A percentile compares a stretch with the other conserved stretches of the same genome.
phyloP scores from a whole-genome alignment of 2,888 invertebrate genomes.

The Thalpophila matura region DNA sequence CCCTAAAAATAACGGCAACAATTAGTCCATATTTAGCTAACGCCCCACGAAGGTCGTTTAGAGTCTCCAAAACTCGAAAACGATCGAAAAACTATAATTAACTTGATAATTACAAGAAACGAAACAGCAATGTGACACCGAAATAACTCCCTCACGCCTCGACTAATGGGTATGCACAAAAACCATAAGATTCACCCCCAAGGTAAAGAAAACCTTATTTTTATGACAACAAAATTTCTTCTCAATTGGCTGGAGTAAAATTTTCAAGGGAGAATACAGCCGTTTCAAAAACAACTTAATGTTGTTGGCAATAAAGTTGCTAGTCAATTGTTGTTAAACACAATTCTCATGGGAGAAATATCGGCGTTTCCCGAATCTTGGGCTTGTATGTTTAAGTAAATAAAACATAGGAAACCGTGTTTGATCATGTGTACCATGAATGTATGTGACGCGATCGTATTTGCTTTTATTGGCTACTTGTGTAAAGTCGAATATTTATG shows the following conservation, averaged over 20 bases:
- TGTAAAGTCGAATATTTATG: slow-evolving; percentile 26
- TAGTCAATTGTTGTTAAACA: not conserved
- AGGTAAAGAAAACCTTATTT: slow-evolving; percentile 17
- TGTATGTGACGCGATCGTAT: slow-evolving; percentile 36
- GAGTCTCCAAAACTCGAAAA: slow-evolving; percentile 23
- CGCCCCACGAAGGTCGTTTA: slow-evolving; percentile 43
- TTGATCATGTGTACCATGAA: slow-evolving; percentile 59
- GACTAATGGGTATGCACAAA: slow-evolving; percentile 69
- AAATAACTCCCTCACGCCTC: slow-evolving; percentile 71
- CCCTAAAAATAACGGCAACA: slow-evolving; percentile 4
- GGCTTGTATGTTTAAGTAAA: slow-evolving; percentile 59
- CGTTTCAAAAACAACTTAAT: slow-evolving; percentile 10
- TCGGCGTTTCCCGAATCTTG: slow-evolving; percentile 60
- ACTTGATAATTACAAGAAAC: slow-evolving; percentile 64
- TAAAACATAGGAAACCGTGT: slow-evolving; percentile 56
- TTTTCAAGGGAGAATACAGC: not conserved
- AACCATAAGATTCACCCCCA: slow-evolving; percentile 39
- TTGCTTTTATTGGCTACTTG: slow-evolving; percentile 39
- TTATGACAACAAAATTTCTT: not conserved
- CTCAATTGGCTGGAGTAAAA: not conserved
- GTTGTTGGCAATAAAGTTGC: accelerated
- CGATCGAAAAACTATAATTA: slow-evolving; percentile 62
- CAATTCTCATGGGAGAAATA: slow-evolving; percentile 49
- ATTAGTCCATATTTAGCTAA: slow-evolving; percentile 14
- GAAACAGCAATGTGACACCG: slow-evolving; percentile 69